These are phyloP conservation scores for Isaurus tuberculatus DNA, from an alignment of 92 coral and sea anemone genomes.

Conservation along the genomic window DNA sequence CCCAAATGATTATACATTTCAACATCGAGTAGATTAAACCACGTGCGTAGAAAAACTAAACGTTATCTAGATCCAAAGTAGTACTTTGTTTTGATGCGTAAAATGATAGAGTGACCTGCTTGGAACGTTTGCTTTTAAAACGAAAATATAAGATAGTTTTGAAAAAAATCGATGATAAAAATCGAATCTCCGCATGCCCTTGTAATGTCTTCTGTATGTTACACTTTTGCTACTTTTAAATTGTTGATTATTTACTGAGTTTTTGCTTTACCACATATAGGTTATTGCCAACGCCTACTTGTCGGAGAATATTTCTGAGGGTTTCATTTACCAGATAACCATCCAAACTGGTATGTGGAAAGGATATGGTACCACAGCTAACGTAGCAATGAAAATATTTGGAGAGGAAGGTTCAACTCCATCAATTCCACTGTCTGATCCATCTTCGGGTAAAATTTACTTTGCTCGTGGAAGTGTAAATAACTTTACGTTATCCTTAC, in stretches of 20 bases:
- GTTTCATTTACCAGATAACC: conserved; percentile 70
- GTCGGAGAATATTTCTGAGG: conserved; percentile 49
- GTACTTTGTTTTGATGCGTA: too few relatives aligned
- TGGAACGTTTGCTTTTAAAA: too few relatives aligned
- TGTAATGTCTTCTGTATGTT: too few relatives aligned
- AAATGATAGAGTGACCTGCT: too few relatives aligned
- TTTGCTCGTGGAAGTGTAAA: conserved; percentile 89
- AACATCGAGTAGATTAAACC: too few relatives aligned
- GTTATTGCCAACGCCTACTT: conserved; percentile 72
- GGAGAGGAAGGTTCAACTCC: conserved; percentile 77
- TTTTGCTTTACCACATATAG: conserved; percentile 29
- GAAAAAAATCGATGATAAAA: too few relatives aligned
- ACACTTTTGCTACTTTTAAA: neutral
- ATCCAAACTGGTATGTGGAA: conserved; percentile 93
- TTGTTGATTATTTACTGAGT: neutral
- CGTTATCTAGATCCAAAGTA: too few relatives aligned
- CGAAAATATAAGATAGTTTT: too few relatives aligned
- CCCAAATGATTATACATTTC: too few relatives aligned
- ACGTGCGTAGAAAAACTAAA: too few relatives aligned
- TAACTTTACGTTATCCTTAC: conserved; percentile 70
- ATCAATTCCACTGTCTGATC: conserved; percentile 69
- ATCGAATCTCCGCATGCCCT: too few relatives aligned
- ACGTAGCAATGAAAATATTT: conserved; percentile 70
- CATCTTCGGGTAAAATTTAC: conserved; percentile 59
- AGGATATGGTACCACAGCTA: conserved; percentile 87